Evolutionary conservation across 2,888 invertebrate genomes (phyloP).

Genomic region (Hirtodrosophila trivittata): DNA sequence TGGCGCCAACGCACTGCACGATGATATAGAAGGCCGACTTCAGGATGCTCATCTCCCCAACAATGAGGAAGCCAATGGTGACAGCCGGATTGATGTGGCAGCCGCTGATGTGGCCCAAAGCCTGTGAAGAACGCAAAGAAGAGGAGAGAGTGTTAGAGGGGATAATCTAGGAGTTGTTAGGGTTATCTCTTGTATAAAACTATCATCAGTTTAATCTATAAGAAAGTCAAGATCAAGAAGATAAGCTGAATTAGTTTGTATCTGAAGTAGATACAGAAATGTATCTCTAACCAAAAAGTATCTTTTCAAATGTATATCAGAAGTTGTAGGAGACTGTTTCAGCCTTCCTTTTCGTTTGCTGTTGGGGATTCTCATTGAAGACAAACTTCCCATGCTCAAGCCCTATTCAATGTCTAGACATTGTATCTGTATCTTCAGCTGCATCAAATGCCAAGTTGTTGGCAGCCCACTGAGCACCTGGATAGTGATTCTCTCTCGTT

Average conservation of each 20-base stretch:
- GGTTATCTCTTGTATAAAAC: too few relatives aligned
- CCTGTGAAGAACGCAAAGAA: slow-evolving; percentile 85
- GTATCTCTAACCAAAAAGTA: too few relatives aligned
- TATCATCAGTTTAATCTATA: too few relatives aligned
- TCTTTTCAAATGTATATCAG: too few relatives aligned
- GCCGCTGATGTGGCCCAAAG: slow-evolving; percentile 93
- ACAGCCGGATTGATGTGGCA: slow-evolving; percentile 97
- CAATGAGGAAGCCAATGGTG: slow-evolving; percentile 91
- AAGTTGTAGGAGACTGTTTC: too few relatives aligned
- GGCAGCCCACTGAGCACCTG: not conserved
- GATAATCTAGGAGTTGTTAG: too few relatives aligned
- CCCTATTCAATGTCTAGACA: not conserved
- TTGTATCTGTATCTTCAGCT: not conserved
- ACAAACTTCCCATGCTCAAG: too few relatives aligned
- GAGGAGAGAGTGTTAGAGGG: not conserved
- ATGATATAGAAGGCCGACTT: slow-evolving; percentile 92
- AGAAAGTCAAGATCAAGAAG: too few relatives aligned
- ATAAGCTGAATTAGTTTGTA: too few relatives aligned
- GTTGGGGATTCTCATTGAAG: too few relatives aligned
- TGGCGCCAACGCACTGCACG: slow-evolving; percentile 92
- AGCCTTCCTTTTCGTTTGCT: too few relatives aligned
- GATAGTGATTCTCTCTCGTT: not conserved
- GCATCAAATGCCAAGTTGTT: slow-evolving; percentile 50
- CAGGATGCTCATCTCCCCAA: slow-evolving; percentile 92
- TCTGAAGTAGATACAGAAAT: too few relatives aligned